phyloP scores from a whole-genome alignment of 2,113 vertebrate species.

The Chloebia gouldiae region DNA sequence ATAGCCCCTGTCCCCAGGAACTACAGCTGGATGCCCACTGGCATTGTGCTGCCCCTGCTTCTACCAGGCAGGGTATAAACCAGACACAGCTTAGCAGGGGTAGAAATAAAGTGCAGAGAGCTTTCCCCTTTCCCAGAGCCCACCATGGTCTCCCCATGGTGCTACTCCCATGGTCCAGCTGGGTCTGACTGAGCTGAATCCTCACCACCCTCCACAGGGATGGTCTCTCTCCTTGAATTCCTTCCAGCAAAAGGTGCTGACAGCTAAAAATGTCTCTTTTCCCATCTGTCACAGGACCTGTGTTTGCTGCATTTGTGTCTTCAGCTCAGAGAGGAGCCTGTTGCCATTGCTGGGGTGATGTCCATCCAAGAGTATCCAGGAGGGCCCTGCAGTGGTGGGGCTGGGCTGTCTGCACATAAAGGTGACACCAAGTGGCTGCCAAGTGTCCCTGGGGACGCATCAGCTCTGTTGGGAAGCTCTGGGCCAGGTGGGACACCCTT shows the following conservation, averaged over 20 bases:
- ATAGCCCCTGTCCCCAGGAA: background rate
- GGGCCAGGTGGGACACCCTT: background rate
- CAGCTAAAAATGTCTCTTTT: background rate
- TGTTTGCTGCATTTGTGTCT: background rate
- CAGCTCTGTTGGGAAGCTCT: background rate
- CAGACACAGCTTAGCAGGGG: background rate
- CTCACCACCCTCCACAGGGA: background rate
- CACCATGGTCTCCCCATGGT: rapidly evolving
- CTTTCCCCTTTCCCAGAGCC: background rate
- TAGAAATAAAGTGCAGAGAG: background rate
- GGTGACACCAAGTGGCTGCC: background rate
- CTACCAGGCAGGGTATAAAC: background rate
- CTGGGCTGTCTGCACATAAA: rapidly evolving
- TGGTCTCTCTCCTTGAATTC: background rate
- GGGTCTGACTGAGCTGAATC: background rate
- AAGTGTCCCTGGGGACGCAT: background rate
- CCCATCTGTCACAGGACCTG: background rate
- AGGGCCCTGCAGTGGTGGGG: rapidly evolving
- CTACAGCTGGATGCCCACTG: background rate
- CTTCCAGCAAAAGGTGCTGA: background rate
- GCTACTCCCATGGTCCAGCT: background rate
- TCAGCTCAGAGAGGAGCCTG: background rate
- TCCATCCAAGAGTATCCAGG: rapidly evolving
- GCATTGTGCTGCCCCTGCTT: background rate
- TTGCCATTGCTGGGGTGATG: background rate